Percentiles rank a stretch among this genome's conserved stretches.
These are phyloP conservation scores for Sarcoramphus papa DNA, from an alignment of 2,797 vertebrate genomes.

Conservation along the genomic window DNA sequence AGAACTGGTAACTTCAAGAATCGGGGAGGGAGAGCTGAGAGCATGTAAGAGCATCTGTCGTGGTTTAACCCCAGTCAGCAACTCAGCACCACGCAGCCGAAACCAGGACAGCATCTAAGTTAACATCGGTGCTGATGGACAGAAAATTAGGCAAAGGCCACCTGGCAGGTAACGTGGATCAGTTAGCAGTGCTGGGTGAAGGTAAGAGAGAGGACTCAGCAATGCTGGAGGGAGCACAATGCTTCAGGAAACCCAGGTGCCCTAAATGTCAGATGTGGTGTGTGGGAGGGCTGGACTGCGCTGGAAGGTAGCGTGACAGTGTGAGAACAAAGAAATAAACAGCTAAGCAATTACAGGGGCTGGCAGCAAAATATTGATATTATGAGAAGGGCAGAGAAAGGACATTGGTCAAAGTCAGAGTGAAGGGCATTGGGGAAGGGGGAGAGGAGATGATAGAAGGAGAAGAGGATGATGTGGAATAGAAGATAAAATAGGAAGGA, in stretches of 20 bases:
- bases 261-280: background rate
- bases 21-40: background rate
- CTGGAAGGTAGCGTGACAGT: background rate
- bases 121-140: background rate
- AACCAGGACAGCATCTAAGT: background rate
- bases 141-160: background rate
- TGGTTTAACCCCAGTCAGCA: too few relatives aligned
- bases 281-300: background rate
- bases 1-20: background rate
- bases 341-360: background rate
- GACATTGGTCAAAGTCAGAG: background rate
- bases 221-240: background rate
- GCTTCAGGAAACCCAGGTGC: background rate
- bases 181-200: background rate
- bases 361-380: background rate
- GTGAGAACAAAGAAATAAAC: background rate
- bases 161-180: background rate
- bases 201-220: background rate
- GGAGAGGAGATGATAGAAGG: background rate
- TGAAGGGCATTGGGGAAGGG: background rate
- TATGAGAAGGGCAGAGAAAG: background rate
- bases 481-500: background rate
- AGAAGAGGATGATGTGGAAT: background rate
- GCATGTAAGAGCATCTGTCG: background rate
- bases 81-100: too few relatives aligned